Conservation (phyloP, 2,888 invertebrate genomes). For the Elmis aenea region DNA sequence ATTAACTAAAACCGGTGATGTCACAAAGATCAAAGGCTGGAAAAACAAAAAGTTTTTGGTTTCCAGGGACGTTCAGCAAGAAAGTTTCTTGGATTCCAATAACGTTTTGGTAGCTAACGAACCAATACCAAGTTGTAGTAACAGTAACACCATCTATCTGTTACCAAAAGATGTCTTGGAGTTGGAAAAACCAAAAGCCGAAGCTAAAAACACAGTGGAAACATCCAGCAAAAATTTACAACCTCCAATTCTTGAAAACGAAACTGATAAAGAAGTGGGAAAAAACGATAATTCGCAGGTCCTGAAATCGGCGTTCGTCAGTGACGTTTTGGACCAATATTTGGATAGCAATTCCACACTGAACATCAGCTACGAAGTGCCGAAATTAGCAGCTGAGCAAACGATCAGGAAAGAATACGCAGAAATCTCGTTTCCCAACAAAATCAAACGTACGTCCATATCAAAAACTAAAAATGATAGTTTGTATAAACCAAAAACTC, state of each 20-base stretch:
- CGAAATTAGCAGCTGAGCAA: constrained; percentile 39
- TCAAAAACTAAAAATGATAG: constrained; percentile 22
- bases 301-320: constrained; percentile 44
- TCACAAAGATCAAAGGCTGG: constrained; percentile 45
- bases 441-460: constrained; percentile 2
- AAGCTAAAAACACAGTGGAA: not conserved
- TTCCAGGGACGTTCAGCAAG: constrained; percentile 1
- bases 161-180: not conserved
- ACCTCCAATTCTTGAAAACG: too few relatives aligned
- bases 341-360: constrained; percentile 48
- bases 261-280: not conserved
- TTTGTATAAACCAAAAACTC: constrained; percentile 47
- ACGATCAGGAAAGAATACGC: constrained; percentile 21
- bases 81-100: constrained; percentile 5
- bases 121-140: not conserved
- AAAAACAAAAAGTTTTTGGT: constrained; percentile 23
- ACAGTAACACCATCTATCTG: not conserved
- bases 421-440: constrained; percentile 15
- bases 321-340: constrained; percentile 50
- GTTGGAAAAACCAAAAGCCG: not conserved
- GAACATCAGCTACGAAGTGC: constrained; percentile 44
- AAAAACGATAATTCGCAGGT: not conserved
- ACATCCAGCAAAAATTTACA: not conserved
- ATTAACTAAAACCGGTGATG: constrained; percentile 41
- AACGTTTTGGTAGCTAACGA: not conserved